Percentiles rank a stretch among this genome's conserved stretches.
Evolutionary conservation across 2,113 vertebrate species (phyloP).

Genomic region (Salminus brasiliensis): DNA sequence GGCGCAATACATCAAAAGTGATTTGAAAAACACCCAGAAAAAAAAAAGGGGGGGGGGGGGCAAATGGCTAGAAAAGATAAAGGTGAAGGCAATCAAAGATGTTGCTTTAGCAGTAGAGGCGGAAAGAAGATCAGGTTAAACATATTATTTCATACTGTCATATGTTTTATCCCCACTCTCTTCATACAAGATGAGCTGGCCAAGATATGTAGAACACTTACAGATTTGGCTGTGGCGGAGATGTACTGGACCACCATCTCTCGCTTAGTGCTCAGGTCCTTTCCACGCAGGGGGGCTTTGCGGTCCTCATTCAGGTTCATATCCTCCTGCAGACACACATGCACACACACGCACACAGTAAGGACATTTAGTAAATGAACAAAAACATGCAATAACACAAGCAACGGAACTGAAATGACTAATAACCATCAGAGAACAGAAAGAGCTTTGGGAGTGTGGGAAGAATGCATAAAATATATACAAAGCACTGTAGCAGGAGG

Average conservation of each 20-base stretch:
- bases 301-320: constrained; percentile 98
- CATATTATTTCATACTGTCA: constrained; percentile 55
- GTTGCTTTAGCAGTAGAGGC: constrained; percentile 63
- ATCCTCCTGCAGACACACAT: constrained; percentile 83
- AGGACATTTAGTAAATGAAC: not conserved
- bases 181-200: not conserved
- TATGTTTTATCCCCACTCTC: constrained; percentile 10
- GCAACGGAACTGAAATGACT: not conserved
- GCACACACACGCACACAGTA: not conserved
- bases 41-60: not conserved
- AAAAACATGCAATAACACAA: not conserved
- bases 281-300: constrained; percentile 91
- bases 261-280: constrained; percentile 91
- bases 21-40: constrained; percentile 46
- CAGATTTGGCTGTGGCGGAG: constrained; percentile 96
- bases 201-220: constrained; percentile 74
- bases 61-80: constrained; percentile 31
- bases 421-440: constrained; percentile 3
- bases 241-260: constrained; percentile 99
- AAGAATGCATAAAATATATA: not conserved
- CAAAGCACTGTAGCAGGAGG: constrained; percentile 36
- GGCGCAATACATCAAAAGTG: constrained; percentile 38
- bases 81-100: constrained; percentile 65
- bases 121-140: constrained; percentile 62
- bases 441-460: not conserved